phyloP scores from a whole-genome alignment of 2,888 invertebrate genomes.

The Pristionchus mayeri region DNA sequence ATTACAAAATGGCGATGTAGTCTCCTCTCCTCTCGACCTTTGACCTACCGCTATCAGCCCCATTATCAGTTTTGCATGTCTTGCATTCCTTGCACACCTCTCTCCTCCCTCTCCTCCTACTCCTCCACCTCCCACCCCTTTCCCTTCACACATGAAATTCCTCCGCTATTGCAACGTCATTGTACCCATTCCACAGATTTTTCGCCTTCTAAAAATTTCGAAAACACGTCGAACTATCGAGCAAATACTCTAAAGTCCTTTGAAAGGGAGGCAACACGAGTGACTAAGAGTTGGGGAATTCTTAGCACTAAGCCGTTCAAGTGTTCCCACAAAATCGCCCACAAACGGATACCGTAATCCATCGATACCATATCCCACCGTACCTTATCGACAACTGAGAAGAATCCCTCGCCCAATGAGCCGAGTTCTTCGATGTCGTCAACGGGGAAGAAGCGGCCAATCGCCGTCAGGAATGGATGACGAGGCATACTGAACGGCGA shows the following conservation, averaged over 20 bases:
- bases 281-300: not conserved
- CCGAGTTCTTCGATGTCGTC: slow-evolving; percentile 91
- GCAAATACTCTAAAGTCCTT: no score
- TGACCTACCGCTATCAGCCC: not conserved
- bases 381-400: slow-evolving; percentile 98
- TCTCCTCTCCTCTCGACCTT: not conserved
- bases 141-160: not conserved
- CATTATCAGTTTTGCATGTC: not conserved
- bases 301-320: not conserved
- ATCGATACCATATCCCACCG: slow-evolving; percentile 73
- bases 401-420: slow-evolving; percentile 94
- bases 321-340: not conserved
- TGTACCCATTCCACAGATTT: not conserved
- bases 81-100: slow-evolving; percentile 12
- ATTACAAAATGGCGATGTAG: not conserved
- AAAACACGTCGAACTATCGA: no score
- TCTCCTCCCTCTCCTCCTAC: not conserved
- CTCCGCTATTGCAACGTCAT: not conserved
- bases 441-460: slow-evolving; percentile 88
- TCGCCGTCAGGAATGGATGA: slow-evolving; percentile 82
- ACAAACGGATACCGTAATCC: not conserved
- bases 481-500: slow-evolving; percentile 39
- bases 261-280: not conserved
- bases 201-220: no score
- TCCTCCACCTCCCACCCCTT: no score